Evolutionary conservation across 2,888 invertebrate species (phyloP).

Genomic region (Autographa gamma): DNA sequence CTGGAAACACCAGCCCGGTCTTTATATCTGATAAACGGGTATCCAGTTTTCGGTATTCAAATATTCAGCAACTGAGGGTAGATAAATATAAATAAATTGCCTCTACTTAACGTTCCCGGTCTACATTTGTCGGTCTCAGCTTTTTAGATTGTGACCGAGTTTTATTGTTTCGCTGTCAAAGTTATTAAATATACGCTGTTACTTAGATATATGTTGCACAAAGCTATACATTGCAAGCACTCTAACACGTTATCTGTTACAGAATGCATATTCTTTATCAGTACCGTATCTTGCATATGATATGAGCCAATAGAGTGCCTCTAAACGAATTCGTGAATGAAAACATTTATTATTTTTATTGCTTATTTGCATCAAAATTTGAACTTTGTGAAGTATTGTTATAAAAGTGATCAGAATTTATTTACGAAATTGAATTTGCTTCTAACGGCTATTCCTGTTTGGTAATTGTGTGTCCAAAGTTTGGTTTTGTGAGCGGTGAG

Average conservation of each 20-base stretch:
- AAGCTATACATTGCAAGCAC: neutral
- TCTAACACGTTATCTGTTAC: too few species aligned
- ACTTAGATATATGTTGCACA: too few species aligned
- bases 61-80: conserved; percentile 30
- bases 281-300: too few species aligned
- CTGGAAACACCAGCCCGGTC: conserved; percentile 24
- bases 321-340: too few species aligned
- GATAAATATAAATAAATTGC: conserved; percentile 20
- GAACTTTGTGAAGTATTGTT: too few species aligned
- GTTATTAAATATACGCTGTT: neutral
- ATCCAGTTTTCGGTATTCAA: conserved; percentile 34
- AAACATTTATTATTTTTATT: too few species aligned
- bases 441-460: neutral
- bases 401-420: neutral
- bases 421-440: neutral
- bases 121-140: neutral
- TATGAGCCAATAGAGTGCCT: too few species aligned
- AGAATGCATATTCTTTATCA: too few species aligned
- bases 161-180: neutral
- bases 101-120: neutral
- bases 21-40: conserved; percentile 34
- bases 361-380: too few species aligned
- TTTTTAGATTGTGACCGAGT: neutral
- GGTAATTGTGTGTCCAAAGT: neutral
- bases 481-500: neutral